Evolutionary conservation across 2,797 vertebrate species (phyloP).

Genomic region (Danio albolineatus): DNA sequence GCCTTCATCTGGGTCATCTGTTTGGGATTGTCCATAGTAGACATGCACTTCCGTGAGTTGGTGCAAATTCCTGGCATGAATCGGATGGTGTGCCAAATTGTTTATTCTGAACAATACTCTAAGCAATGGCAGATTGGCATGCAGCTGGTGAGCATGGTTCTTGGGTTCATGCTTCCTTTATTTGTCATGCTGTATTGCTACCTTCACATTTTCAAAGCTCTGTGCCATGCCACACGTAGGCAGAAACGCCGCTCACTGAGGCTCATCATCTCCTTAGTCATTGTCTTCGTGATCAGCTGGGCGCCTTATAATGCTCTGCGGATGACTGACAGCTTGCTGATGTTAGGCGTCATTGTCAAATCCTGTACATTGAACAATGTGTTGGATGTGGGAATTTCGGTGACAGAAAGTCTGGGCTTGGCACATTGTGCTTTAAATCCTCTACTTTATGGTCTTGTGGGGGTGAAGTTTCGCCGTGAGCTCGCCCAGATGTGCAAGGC

Average conservation of each 20-base stretch:
- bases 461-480: conserved; percentile 84
- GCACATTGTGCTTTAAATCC: conserved; percentile 86
- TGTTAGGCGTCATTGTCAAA: conserved; percentile 59
- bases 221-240: conserved; percentile 73
- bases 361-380: conserved; percentile 68
- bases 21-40: conserved; percentile 74
- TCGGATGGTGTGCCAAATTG: conserved; percentile 65
- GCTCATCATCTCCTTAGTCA: conserved; percentile 80
- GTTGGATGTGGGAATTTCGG: conserved; percentile 77
- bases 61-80: rapidly evolving
- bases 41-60: conserved; percentile 76
- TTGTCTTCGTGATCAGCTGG: conserved; percentile 83
- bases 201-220: conserved; percentile 78
- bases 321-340: conserved; percentile 74
- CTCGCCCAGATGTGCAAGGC: conserved; percentile 75
- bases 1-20: conserved; percentile 77
- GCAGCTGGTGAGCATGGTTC: conserved; percentile 71
- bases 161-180: conserved; percentile 82
- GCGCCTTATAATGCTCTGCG: conserved; percentile 81
- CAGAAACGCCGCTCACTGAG: conserved; percentile 79
- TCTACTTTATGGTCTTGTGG: conserved; percentile 84
- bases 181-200: conserved; percentile 85
- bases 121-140: conserved; percentile 74
- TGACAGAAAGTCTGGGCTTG: conserved; percentile 81
- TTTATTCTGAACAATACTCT: conserved; percentile 61